phyloP scores from a whole-genome alignment of 2,113 vertebrate genomes.

The Seriola aureovittata region DNA sequence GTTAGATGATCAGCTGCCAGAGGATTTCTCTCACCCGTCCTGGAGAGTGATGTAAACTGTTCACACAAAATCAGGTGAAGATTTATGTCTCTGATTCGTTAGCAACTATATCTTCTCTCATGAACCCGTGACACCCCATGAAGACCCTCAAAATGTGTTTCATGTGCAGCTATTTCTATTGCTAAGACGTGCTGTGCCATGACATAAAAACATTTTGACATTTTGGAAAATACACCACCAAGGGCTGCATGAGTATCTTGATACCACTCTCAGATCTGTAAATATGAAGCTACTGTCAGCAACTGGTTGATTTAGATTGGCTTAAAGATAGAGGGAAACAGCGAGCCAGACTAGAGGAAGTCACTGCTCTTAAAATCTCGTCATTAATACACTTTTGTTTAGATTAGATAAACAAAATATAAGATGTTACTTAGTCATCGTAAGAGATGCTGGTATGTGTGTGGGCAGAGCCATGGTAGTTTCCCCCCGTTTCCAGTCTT shows the following conservation, averaged over 20 bases:
- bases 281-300: not conserved
- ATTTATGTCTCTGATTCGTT: not conserved
- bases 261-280: too few species aligned
- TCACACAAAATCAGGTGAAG: conserved; percentile 24
- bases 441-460: not conserved
- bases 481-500: not conserved
- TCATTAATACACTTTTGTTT: not conserved
- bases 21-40: conserved; percentile 17
- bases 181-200: not conserved
- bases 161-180: not conserved
- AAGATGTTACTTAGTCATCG: not conserved
- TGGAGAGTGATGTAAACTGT: not conserved
- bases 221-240: too few species aligned
- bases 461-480: not conserved
- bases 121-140: not conserved
- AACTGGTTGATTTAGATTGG: not conserved
- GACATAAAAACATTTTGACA: not conserved
- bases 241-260: too few species aligned
- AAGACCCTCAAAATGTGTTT: not conserved
- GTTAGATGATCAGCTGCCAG: conserved; percentile 6
- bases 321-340: not conserved
- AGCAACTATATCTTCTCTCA: conserved; percentile 10
- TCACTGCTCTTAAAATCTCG: not conserved
- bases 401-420: not conserved
- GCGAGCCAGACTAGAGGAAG: not conserved